Conservation (phyloP, 2,113 vertebrate species). For the Dolichotis patagonum region DNA sequence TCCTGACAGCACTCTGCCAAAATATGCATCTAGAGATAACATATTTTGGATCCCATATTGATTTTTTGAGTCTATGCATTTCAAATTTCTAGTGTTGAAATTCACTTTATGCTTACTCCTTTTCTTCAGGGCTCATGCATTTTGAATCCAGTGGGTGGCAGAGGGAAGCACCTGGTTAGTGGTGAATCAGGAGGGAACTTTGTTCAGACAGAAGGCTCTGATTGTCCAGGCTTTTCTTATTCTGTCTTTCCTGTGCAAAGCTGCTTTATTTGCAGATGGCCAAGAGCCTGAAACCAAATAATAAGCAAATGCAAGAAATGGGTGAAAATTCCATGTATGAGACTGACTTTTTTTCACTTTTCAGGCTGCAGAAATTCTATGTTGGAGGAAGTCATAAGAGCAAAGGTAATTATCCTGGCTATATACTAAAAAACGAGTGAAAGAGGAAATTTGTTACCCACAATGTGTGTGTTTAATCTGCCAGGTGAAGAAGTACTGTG, state of each 20-base stretch:
- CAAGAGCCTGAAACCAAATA: constrained; percentile 23
- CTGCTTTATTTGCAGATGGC: background rate
- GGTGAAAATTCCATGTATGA: background rate
- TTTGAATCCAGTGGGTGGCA: background rate
- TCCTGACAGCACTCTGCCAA: background rate
- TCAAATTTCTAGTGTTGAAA: background rate
- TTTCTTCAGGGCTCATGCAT: background rate
- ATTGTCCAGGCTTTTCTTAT: background rate
- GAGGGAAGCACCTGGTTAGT: background rate
- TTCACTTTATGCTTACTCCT: background rate
- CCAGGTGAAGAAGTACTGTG: background rate
- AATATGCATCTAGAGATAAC: background rate
- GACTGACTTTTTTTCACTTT: background rate
- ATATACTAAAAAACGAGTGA: background rate
- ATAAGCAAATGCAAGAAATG: background rate
- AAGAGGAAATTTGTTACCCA: constrained; percentile 24
- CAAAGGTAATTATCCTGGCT: constrained; percentile 31
- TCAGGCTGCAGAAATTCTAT: background rate
- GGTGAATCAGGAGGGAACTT: background rate
- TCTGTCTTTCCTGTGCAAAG: background rate
- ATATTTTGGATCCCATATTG: background rate
- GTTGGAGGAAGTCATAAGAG: background rate
- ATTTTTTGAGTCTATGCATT: constrained; percentile 25
- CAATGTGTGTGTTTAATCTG: background rate
- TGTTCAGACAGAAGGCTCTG: background rate